phyloP scores from a whole-genome alignment of 2,797 vertebrate species.

The Acanthopagrus latus region DNA sequence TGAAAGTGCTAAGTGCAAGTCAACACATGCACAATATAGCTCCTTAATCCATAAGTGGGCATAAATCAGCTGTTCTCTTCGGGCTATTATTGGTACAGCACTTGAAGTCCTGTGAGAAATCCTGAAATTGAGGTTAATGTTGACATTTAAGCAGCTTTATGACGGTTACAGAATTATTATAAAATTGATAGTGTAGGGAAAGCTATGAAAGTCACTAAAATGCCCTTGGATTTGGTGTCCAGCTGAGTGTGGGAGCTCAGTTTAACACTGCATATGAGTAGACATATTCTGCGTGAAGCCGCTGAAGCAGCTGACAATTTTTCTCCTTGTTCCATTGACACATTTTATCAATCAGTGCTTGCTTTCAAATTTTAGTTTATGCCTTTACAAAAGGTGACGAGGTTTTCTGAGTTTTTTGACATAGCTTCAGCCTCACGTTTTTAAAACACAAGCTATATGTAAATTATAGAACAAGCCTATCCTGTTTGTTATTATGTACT shows the following conservation, averaged over 20 bases:
- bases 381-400: fast-evolving
- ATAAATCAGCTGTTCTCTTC: conserved; percentile 19
- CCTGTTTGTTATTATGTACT: no score
- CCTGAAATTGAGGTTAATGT: conserved; percentile 52
- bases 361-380: neutral
- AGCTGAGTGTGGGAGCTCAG: neutral
- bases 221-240: conserved; percentile 42
- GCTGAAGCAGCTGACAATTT: neutral
- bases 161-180: conserved; percentile 17
- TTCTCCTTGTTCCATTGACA: neutral
- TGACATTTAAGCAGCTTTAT: conserved; percentile 53
- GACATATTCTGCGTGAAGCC: neutral
- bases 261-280: conserved; percentile 1
- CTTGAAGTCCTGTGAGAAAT: conserved; percentile 31
- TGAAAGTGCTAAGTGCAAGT: conserved; percentile 27
- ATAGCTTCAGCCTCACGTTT: neutral
- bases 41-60: conserved; percentile 43
- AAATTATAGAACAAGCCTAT: neutral
- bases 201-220: conserved; percentile 18
- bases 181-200: conserved; percentile 23
- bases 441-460: neutral
- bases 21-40: neutral
- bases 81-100: conserved; percentile 20
- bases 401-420: neutral
- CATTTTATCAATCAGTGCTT: neutral